Evolutionary conservation across 1,140 invertebrate species (phyloP).

Genomic region (Drosophila ficusphila): DNA sequence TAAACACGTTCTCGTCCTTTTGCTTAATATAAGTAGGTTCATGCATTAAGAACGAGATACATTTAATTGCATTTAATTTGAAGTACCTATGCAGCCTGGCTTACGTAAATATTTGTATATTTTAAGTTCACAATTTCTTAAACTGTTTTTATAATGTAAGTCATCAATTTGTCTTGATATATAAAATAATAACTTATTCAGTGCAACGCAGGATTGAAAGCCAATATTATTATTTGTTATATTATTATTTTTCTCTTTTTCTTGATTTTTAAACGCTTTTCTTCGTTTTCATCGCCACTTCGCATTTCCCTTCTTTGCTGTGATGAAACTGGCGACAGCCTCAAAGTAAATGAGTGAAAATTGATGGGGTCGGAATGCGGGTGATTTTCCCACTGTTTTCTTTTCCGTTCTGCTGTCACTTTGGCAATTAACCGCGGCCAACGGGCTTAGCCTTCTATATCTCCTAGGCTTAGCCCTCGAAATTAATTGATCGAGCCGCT

Average conservation of each 20-base stretch:
- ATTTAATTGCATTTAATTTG: not conserved
- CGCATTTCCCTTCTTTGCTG: not conserved
- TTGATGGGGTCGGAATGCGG: not conserved
- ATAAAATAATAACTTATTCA: no score
- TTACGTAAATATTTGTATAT: no score
- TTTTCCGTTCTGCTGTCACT: constrained; percentile 13
- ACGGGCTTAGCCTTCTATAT: constrained; percentile 23
- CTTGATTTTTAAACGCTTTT: constrained; percentile 39
- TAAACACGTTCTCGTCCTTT: constrained; percentile 58
- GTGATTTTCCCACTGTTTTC: constrained; percentile 23
- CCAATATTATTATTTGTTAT: no score
- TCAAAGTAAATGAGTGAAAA: constrained; percentile 58
- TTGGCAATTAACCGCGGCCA: constrained; percentile 58
- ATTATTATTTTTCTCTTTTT: no score
- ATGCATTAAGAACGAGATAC: no score
- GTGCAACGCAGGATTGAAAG: not conserved
- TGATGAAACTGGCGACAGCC: constrained; percentile 49
- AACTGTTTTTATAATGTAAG: no score
- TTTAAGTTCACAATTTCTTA: no score
- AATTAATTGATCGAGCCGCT: constrained; percentile 69
- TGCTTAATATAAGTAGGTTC: not conserved
- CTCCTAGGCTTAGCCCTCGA: constrained; percentile 59
- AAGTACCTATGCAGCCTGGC: no score
- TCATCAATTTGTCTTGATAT: no score
- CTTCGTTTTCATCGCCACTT: constrained; percentile 19